Conservation (phyloP, 2,888 invertebrate species). For the Hypena proboscidalis region DNA sequence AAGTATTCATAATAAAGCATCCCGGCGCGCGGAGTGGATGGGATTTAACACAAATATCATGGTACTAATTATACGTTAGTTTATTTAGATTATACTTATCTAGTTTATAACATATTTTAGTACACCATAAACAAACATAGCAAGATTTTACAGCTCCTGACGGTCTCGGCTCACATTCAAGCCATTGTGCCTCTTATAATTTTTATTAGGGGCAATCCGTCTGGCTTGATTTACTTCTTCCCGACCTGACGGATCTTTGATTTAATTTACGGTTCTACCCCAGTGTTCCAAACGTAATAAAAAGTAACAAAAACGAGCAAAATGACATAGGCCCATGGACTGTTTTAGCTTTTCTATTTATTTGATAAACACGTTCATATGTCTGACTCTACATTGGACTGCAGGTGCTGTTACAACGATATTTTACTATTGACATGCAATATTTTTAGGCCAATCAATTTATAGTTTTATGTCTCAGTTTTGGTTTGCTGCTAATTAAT, state of each 20-base stretch:
- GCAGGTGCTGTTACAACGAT: too few relatives aligned
- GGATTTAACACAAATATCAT: conserved; percentile 72
- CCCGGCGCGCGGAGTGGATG: conserved; percentile 45
- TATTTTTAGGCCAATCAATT: too few relatives aligned
- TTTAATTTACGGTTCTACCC: conserved; percentile 83
- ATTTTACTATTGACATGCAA: too few relatives aligned
- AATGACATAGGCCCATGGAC: conserved; percentile 63
- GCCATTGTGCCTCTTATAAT: conserved; percentile 85
- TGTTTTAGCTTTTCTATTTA: conserved; percentile 43
- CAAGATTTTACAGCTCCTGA: conserved; percentile 82
- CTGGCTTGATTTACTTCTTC: conserved; percentile 84
- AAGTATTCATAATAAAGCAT: conserved; percentile 59
- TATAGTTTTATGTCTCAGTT: too few relatives aligned
- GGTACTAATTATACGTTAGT: conserved; percentile 79
- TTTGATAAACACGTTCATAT: conserved; percentile 23
- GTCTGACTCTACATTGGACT: too few relatives aligned
- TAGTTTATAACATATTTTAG: conserved; percentile 85
- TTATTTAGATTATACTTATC: conserved; percentile 84
- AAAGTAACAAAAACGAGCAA: conserved; percentile 80
- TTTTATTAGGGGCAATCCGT: conserved; percentile 85
- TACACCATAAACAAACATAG: conserved; percentile 84
- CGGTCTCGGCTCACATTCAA: conserved; percentile 79
- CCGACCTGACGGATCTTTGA: conserved; percentile 84
- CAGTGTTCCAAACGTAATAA: conserved; percentile 78
- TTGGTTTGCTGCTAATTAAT: too few relatives aligned